Evolutionary conservation across 2,797 vertebrate species (phyloP).

Genomic region (Falco cherrug): DNA sequence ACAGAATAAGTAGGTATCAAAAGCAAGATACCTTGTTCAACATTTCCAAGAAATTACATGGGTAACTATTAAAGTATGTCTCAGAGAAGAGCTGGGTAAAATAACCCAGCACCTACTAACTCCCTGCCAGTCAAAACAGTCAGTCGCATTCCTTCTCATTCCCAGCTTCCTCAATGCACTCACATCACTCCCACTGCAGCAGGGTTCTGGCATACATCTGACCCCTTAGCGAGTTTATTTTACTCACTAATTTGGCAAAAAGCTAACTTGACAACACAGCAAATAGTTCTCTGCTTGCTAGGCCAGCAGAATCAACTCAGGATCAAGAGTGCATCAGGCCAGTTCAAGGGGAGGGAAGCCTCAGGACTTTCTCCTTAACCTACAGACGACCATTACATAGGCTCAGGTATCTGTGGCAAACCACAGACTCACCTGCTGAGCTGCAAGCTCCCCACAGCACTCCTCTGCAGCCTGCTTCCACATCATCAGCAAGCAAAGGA

Average conservation of each 20-base stretch:
- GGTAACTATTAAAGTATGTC: not conserved
- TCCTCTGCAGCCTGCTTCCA: not conserved
- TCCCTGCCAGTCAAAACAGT: not conserved
- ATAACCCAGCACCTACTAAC: not conserved
- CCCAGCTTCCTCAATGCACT: not conserved
- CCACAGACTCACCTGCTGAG: not conserved
- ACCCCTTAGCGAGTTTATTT: not conserved
- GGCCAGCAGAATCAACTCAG: not conserved
- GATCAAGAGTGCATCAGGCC: not conserved
- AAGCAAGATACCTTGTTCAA: not conserved
- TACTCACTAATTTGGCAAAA: not conserved
- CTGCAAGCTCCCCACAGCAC: not conserved
- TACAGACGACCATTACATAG: accelerated
- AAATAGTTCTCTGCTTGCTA: not conserved
- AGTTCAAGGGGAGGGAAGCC: not conserved
- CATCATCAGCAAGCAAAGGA: not conserved
- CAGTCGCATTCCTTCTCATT: not conserved
- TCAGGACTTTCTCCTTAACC: not conserved
- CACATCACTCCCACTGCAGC: not conserved
- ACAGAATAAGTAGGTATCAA: not conserved
- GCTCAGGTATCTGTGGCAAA: not conserved
- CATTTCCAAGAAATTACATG: not conserved
- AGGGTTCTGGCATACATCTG: not conserved
- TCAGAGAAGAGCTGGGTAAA: not conserved
- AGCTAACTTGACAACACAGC: not conserved